Evolutionary conservation across 2,113 vertebrate species (phyloP).

Genomic region (Solenodon paradoxus): DNA sequence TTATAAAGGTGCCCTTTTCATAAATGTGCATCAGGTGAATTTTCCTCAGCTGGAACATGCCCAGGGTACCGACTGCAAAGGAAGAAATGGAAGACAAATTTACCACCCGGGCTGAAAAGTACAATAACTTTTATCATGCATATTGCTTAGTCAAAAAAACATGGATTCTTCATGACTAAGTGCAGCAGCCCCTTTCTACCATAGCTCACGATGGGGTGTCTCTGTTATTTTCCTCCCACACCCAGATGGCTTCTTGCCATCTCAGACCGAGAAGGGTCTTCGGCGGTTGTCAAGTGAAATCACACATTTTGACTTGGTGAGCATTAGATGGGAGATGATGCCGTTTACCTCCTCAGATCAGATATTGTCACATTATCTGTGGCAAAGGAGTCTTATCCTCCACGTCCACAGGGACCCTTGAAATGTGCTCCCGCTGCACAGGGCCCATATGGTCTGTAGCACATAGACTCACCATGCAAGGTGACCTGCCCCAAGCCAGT

Average conservation of each 20-base stretch:
- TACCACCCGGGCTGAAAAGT: not conserved
- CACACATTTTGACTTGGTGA: not conserved
- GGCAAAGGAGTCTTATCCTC: not conserved
- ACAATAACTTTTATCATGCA: too few species aligned
- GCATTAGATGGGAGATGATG: not conserved
- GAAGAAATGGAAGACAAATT: not conserved
- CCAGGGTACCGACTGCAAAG: not conserved
- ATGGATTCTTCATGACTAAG: not conserved
- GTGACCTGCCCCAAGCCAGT: not conserved
- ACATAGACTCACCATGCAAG: too few species aligned
- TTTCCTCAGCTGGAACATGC: not conserved
- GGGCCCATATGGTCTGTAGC: not conserved
- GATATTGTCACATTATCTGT: not conserved
- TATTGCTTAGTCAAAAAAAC: not conserved
- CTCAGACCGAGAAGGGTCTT: not conserved
- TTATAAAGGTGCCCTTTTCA: too few species aligned
- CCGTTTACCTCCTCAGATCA: not conserved
- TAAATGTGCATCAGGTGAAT: not conserved
- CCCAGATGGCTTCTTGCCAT: not conserved
- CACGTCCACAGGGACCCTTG: not conserved
- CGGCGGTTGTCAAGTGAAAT: not conserved
- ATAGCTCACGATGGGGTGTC: too few species aligned
- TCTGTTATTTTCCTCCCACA: too few species aligned
- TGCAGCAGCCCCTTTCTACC: not conserved
- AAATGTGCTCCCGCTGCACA: not conserved